These are phyloP conservation scores for Caligus rogercresseyi DNA, from an alignment of 1,140 invertebrate species.

Conservation along the genomic window DNA sequence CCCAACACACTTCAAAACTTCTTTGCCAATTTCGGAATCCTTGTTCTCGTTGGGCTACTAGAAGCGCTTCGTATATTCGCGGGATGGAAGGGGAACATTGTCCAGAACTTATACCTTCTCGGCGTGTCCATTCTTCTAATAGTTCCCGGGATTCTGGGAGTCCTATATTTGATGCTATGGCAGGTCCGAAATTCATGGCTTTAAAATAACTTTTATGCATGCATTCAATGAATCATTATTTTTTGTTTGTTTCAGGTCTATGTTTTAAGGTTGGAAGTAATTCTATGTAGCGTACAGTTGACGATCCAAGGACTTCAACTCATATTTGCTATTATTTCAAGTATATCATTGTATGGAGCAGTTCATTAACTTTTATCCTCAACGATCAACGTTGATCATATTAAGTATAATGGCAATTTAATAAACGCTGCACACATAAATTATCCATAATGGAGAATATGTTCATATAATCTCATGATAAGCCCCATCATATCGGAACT, in stretches of 20 bases:
- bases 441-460: too few relatives aligned
- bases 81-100: constrained; percentile 2
- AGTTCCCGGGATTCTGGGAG: constrained; percentile 4
- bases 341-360: neutral
- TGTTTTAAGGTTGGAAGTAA: neutral
- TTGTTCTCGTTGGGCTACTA: neutral
- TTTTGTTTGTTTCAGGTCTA: neutral
- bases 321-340: neutral
- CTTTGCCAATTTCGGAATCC: neutral
- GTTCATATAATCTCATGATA: too few relatives aligned
- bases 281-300: neutral
- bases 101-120: neutral
- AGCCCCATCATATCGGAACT: too few relatives aligned
- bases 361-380: neutral
- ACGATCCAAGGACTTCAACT: constrained; percentile 2
- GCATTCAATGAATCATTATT: neutral
- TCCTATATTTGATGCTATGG: neutral
- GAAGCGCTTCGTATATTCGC: neutral
- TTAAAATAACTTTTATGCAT: neutral
- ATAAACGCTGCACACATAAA: too few relatives aligned
- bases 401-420: too few relatives aligned
- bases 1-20: neutral
- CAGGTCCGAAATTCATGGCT: neutral
- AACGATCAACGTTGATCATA: too few relatives aligned
- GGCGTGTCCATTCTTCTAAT: neutral